A percentile compares a stretch with the other conserved stretches of the same genome.
phyloP scores from a whole-genome alignment of 2,888 invertebrate species.

The Mythimna vitellina region DNA sequence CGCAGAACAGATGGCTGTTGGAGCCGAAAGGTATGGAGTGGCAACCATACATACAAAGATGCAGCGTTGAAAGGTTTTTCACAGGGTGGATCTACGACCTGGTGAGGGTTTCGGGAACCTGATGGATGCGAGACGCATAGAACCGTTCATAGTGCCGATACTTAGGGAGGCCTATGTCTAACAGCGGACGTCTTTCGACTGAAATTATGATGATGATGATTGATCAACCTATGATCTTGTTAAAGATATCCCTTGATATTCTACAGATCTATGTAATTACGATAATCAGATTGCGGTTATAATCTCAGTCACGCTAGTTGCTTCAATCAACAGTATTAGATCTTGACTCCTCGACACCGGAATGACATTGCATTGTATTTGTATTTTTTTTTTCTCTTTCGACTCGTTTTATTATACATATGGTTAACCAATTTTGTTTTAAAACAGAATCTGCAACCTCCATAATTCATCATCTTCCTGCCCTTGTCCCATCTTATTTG shows the following conservation, averaged over 20 bases:
- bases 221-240: slow-evolving; percentile 10
- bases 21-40: too few species aligned
- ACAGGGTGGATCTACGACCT: too few species aligned
- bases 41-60: too few species aligned
- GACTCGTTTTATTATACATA: slow-evolving; percentile 2
- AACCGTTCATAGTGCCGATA: too few species aligned
- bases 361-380: slow-evolving; percentile 59
- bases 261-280: slow-evolving; percentile 9
- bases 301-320: slow-evolving; percentile 14
- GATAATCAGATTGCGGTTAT: slow-evolving; percentile 7
- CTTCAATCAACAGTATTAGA: slow-evolving; percentile 12
- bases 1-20: too few species aligned
- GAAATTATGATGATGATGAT: not conserved
- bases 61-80: too few species aligned
- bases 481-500: too few species aligned
- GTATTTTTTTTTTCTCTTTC: slow-evolving; percentile 34
- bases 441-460: slow-evolving; percentile 57
- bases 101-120: too few species aligned
- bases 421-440: slow-evolving; percentile 27
- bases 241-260: slow-evolving; percentile 16
- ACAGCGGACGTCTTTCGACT: too few species aligned
- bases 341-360: slow-evolving; percentile 23
- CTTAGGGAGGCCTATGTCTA: too few species aligned
- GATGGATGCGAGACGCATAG: too few species aligned
- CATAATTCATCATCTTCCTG: too few species aligned